A percentile compares a stretch with the other conserved stretches of the same genome.
These are phyloP conservation scores for Drosophila ezoana DNA, from an alignment of 2,888 invertebrate species.

Conservation along the genomic window DNA sequence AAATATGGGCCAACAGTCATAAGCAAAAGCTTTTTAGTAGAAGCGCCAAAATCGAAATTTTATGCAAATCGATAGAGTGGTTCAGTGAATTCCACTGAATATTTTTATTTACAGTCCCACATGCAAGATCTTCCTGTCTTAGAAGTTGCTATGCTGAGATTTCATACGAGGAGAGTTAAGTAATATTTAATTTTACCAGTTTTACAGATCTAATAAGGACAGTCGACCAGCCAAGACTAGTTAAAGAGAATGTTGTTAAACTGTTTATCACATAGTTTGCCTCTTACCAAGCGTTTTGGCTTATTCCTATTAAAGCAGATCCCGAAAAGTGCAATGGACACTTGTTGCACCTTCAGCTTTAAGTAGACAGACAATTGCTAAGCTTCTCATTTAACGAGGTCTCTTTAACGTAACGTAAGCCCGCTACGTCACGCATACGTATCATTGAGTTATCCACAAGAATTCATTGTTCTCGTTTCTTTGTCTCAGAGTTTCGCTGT, in stretches of 20 bases:
- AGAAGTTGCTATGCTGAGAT: too few species aligned
- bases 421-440: constrained; percentile 23
- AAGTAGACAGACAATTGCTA: not conserved
- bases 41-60: not conserved
- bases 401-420: constrained; percentile 10
- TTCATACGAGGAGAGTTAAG: too few species aligned
- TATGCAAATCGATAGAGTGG: not conserved
- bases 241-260: too few species aligned
- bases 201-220: too few species aligned
- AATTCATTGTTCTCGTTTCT: constrained; percentile 46
- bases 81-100: too few species aligned
- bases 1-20: constrained; percentile 10
- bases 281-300: not conserved
- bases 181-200: too few species aligned
- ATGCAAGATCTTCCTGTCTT: too few species aligned
- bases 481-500: constrained; percentile 55
- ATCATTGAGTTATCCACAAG: constrained; percentile 33
- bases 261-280: not conserved
- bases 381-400: not conserved
- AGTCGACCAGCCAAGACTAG: too few species aligned
- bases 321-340: not conserved
- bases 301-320: not conserved
- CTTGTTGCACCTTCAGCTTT: constrained; percentile 34
- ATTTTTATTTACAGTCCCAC: too few species aligned
- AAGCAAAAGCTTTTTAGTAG: not conserved